Percentiles rank a stretch among this genome's conserved stretches.
Conservation (phyloP, 2,888 invertebrate species). For the Hirtodrosophila trivittata region DNA sequence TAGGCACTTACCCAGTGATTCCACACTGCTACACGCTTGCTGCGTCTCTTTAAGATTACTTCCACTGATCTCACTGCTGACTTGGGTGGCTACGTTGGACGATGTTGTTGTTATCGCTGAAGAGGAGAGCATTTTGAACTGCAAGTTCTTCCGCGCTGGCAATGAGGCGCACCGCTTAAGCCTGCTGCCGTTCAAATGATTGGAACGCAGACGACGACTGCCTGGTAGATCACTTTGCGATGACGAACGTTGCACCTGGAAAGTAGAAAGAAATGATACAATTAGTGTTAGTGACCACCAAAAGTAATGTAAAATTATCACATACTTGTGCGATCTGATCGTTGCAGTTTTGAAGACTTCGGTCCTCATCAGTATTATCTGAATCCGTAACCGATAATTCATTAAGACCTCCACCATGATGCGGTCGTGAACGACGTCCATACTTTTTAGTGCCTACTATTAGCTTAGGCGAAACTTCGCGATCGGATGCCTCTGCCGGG, state of each 20-base stretch:
- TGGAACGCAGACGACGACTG: slow-evolving; percentile 83
- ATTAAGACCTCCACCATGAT: slow-evolving; percentile 66
- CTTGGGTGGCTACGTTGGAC: slow-evolving; percentile 41
- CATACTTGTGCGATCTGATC: slow-evolving; percentile 52
- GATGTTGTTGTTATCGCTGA: slow-evolving; percentile 29
- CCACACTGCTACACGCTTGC: slow-evolving; percentile 82
- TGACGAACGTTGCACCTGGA: slow-evolving; percentile 85
- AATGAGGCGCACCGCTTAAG: slow-evolving; percentile 86
- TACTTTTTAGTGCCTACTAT: slow-evolving; percentile 91
- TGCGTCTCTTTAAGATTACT: slow-evolving; percentile 57
- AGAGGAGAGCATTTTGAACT: slow-evolving; percentile 48
- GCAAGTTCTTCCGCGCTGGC: slow-evolving; percentile 83
- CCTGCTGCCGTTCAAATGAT: slow-evolving; percentile 83
- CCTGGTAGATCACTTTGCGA: slow-evolving; percentile 86
- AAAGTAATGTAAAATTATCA: not conserved
- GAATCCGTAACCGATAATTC: slow-evolving; percentile 78
- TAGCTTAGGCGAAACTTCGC: slow-evolving; percentile 90
- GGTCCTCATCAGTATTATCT: slow-evolving; percentile 80
- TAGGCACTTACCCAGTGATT: slow-evolving; percentile 84
- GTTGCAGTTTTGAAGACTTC: slow-evolving; percentile 67
- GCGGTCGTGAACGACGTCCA: slow-evolving; percentile 89
- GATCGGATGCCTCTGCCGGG: slow-evolving; percentile 86
- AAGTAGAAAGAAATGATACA: not conserved
- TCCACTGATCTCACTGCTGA: slow-evolving; percentile 16
- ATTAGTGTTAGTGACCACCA: not conserved